phyloP scores from a whole-genome alignment of 2,113 vertebrate genomes.

The Rynchops niger region DNA sequence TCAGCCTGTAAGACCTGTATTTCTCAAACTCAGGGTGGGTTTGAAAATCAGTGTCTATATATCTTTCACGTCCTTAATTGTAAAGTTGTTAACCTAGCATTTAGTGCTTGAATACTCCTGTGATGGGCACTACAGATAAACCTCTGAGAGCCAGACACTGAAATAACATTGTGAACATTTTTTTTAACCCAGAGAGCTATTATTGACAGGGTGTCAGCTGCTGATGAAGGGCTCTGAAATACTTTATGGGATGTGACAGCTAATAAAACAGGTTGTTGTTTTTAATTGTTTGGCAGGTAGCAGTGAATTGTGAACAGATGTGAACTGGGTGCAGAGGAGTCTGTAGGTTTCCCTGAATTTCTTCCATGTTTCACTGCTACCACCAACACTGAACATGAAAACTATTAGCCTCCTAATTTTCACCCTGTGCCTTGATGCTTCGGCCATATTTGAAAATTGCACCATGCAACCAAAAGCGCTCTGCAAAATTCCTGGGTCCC shows the following conservation, averaged over 20 bases:
- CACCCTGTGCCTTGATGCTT: not conserved
- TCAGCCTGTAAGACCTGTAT: not conserved
- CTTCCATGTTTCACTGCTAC: not conserved
- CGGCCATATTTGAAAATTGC: not conserved
- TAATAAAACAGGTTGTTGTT: constrained; percentile 67
- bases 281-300: constrained; percentile 64
- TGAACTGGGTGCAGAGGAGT: not conserved
- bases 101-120: constrained; percentile 17
- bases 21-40: not conserved
- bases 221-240: constrained; percentile 43
- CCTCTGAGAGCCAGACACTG: constrained; percentile 33
- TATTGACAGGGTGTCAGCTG: constrained; percentile 53
- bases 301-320: constrained; percentile 57
- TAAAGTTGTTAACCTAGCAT: constrained; percentile 45
- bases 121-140: constrained; percentile 52
- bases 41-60: not conserved
- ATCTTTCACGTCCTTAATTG: constrained; percentile 60
- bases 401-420: not conserved
- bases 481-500: not conserved
- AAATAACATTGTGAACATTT: constrained; percentile 36
- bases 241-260: constrained; percentile 61
- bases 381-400: not conserved
- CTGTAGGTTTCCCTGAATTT: not conserved
- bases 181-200: constrained; percentile 23
- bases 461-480: not conserved